Evolutionary conservation across 2,113 vertebrate genomes (phyloP).

Genomic region (Laterallus jamaicensis): DNA sequence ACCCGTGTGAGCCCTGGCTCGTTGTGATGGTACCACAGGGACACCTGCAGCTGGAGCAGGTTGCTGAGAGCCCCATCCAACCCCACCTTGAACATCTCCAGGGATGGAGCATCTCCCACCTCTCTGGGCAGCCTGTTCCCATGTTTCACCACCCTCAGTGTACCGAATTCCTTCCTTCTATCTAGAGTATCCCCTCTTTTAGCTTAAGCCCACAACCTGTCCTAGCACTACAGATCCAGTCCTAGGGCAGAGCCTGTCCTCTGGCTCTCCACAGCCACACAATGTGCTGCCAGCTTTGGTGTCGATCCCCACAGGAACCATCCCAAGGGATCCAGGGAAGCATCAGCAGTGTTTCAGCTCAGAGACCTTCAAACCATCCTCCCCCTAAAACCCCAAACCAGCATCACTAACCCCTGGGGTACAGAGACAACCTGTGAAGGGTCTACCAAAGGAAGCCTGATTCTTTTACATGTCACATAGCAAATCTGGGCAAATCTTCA

Average conservation of each 20-base stretch:
- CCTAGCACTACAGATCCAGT: background rate
- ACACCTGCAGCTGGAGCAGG: background rate
- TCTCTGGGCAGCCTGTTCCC: background rate
- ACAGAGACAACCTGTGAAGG: accelerated
- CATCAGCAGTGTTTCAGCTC: background rate
- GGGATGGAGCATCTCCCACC: background rate
- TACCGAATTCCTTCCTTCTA: no score
- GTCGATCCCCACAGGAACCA: background rate
- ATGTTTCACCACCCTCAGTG: background rate
- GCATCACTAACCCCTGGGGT: background rate
- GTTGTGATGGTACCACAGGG: no score
- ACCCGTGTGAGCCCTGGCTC: accelerated
- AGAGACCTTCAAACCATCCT: background rate
- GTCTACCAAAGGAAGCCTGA: background rate
- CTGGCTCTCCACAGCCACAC: background rate
- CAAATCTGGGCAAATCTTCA: background rate
- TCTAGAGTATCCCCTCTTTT: background rate
- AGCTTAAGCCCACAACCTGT: background rate
- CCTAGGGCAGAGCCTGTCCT: no score
- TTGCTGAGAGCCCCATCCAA: background rate
- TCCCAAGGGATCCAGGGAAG: background rate
- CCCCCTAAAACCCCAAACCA: background rate
- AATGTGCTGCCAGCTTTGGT: background rate
- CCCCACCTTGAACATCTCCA: background rate
- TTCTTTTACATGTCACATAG: accelerated